Evolutionary conservation across 2,113 vertebrate genomes (phyloP), one percentile per base, ranked within the genome.

Genomic region (Hemiprocne comata): DNA sequence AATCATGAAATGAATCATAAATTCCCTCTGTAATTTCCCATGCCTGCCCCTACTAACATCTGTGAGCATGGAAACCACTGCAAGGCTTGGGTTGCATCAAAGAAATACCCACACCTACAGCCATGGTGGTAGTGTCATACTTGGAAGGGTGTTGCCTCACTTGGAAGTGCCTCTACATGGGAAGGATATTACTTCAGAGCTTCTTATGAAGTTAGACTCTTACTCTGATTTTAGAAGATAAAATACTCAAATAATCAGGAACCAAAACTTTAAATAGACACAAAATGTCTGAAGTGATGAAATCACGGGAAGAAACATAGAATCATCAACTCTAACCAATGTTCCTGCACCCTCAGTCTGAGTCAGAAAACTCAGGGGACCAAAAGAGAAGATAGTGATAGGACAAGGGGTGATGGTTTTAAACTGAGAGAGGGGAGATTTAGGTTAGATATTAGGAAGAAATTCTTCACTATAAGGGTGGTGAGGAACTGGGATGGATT

Each of bases 221-320:
- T 57, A 13, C 28, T 70, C 61, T 58, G 54, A 17, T 70, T 91
- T 87, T 48, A 42, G 55, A 38, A 72, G 73, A 60, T 10, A 34
- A 85, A 78, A 40, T 40, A 20, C 17, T 38, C 2, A 2, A 48
- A 65, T 88, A 85, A 89, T 60, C 57, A 89, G 77, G 85, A 94
- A 91, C 33, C 36, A 36, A 34, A 73, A 65, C 33, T 79, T 89
- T 40, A 89, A 81, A 92, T 36, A 91, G 62, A 38, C 70, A 38
- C 34, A 48, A 34, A 95, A 96, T 4, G 11, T 50, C 74, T 78
- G 44, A 87, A 79, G 74, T 85, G 81, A 87, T 91, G 90, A 94
- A 96, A 94, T 89, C 77, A 57, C 6, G n/a, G 42, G 44, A 36
- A 93, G 55, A 82, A 91, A 57, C 57, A 78, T 38, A 31, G 67